These are phyloP conservation scores for Oithona nana DNA, from an alignment of 2,888 invertebrate species.

Conservation along the genomic window DNA sequence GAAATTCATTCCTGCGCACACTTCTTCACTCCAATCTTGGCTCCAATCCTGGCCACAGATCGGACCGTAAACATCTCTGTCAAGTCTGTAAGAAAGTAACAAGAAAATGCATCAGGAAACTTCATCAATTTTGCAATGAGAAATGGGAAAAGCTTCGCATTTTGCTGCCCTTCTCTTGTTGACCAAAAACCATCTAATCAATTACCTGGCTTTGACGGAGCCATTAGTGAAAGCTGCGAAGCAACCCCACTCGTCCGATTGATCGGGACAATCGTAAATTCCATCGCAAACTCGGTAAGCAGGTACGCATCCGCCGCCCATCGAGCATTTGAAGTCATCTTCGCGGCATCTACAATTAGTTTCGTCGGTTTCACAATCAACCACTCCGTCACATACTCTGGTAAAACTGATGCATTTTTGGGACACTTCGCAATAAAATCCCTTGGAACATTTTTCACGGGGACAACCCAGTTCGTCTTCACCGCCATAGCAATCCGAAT, in stretches of 20 bases:
- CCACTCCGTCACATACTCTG: conserved; percentile 39
- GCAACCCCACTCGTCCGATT: conserved; percentile 43
- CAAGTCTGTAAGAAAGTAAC: neutral
- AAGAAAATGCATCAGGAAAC: neutral
- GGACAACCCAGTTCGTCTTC: conserved; percentile 22
- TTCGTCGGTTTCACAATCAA: conserved; percentile 39
- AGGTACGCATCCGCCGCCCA: conserved; percentile 8
- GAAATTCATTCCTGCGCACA: neutral
- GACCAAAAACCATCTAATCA: too few relatives aligned
- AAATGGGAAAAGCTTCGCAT: too few relatives aligned
- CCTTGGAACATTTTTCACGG: neutral
- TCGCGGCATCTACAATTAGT: conserved; percentile 20
- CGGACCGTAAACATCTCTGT: neutral
- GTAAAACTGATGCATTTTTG: conserved; percentile 19
- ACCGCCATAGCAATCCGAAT: conserved; percentile 21
- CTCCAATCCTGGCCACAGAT: neutral
- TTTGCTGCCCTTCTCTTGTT: too few relatives aligned
- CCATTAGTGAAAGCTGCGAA: conserved; percentile 20
- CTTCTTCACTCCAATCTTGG: neutral
- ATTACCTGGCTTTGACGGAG: neutral
- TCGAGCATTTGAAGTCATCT: conserved; percentile 2
- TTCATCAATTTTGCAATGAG: too few relatives aligned
- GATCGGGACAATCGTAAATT: conserved; percentile 38
- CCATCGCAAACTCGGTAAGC: conserved; percentile 35
- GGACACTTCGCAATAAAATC: neutral